Conservation (phyloP, 2,113 vertebrate species). For the Empidonax traillii region DNA sequence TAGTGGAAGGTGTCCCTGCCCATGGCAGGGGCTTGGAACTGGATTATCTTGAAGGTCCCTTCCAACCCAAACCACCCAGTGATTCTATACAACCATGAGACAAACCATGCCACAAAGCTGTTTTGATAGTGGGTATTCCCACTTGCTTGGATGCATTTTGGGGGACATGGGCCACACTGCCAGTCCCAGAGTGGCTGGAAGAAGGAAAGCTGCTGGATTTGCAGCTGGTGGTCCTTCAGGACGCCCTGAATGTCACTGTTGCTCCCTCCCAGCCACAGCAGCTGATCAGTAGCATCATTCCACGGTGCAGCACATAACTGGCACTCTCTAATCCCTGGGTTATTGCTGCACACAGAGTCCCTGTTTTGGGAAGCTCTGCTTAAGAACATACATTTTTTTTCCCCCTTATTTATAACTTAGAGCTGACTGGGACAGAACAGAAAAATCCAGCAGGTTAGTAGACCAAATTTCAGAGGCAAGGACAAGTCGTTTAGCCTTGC, state of each 20-base stretch:
- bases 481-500: background rate
- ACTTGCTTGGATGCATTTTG: background rate
- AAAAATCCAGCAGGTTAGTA: background rate
- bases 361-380: background rate
- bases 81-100: background rate
- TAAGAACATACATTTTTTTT: background rate
- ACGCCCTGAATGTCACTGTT: background rate
- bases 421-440: background rate
- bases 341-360: background rate
- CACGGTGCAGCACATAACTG: background rate
- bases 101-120: accelerated
- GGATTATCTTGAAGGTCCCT: background rate
- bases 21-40: background rate
- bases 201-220: background rate
- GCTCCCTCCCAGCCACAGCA: background rate
- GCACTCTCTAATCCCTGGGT: background rate
- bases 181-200: background rate
- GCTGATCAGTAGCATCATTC: background rate
- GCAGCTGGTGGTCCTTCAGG: background rate
- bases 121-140: background rate
- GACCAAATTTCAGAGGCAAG: background rate
- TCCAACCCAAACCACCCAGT: background rate
- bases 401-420: background rate
- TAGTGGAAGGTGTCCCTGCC: background rate
- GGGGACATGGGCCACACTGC: accelerated